Evolutionary conservation across 1,140 invertebrate species (phyloP).

Genomic region (Pararge aegeria): DNA sequence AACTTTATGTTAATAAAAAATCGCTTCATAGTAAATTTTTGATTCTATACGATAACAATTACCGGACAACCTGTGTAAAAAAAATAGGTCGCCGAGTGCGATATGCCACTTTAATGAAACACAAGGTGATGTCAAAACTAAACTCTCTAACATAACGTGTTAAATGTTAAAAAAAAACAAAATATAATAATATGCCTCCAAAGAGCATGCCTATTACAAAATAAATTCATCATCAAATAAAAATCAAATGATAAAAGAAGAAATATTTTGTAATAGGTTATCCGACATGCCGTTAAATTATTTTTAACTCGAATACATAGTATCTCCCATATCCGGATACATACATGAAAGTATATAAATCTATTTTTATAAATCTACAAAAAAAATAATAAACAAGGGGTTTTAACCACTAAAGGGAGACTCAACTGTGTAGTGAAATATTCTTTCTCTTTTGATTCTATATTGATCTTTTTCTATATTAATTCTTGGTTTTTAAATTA

Average conservation of each 20-base stretch:
- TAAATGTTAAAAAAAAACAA: constrained; percentile 22
- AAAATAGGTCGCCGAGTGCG: constrained; percentile 5
- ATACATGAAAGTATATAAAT: constrained; percentile 39
- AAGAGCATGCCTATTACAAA: constrained; percentile 2
- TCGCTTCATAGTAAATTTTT: too few species aligned
- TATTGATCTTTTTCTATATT: too few species aligned
- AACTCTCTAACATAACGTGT: constrained; percentile 21
- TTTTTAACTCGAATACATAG: constrained; percentile 34
- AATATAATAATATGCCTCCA: constrained; percentile 18
- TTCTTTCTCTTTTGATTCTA: constrained; percentile 1
- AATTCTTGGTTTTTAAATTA: too few species aligned
- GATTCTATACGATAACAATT: too few species aligned
- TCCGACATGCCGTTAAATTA: constrained; percentile 17
- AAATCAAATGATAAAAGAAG: not conserved
- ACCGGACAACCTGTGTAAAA: not conserved
- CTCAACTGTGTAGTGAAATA: constrained; percentile 28
- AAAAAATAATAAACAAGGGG: constrained; percentile 52
- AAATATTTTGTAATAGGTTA: constrained; percentile 17
- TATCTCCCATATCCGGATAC: constrained; percentile 47
- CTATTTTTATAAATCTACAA: constrained; percentile 52
- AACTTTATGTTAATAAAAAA: too few species aligned
- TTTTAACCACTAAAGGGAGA: constrained; percentile 30
- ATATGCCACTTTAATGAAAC: constrained; percentile 19
- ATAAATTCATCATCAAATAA: constrained; percentile 1
- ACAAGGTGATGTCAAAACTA: constrained; percentile 26